Evolutionary conservation across 2,113 vertebrate species (phyloP), one percentile per base, ranked within the genome.

Genomic region (Anarhynchus alexandrinus): DNA sequence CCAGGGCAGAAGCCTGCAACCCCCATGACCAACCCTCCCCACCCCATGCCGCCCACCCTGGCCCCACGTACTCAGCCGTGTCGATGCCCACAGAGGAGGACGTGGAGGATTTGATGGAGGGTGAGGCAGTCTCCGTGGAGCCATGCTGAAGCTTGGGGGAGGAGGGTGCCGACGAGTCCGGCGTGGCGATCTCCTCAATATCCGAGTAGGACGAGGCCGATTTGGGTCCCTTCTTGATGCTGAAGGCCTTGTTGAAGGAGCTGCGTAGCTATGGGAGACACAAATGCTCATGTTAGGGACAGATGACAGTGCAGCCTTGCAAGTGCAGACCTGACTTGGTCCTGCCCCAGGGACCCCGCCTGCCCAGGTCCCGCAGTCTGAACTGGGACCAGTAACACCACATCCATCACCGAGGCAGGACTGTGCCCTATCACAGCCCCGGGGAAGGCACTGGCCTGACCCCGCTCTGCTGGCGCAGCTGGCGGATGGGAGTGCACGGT

Each of bases 181-280:
- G 99, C 0, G 99, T 99, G 95, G 98, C 98, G 0, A 99, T 99
- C 97, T 99, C 99, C 97, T 99, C 99, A 1, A 99, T 99, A 95
- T 99, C 99, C 0, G 99, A 99, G 97, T 99, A 99, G 1, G 99
- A 99, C 0, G 98, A 99, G 8, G 98, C 97, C 0, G 99, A 99
- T 97, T 99, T 99, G 79, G 99, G 97, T 12, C 99, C 99, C 97
- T 99, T 99, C 97, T 99, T 99, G 94, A 99, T 99, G 96, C 99
- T 99, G 98, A 99, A 99, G 42, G 99, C 99, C 94, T 99, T 99
- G 97, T 99, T 99, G 98, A 99, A 99, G 92, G 99, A 99, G 94
- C 99, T 99, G 72, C 99, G 98, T 62, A 99, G 98, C 99, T 99
- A 85, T 25, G 36, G 96, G 43, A 97, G 52, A 94, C 5, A 43